A percentile compares a stretch with the other conserved stretches of the same genome.
Conservation (phyloP, 2,113 vertebrate genomes). For the Heterotis niloticus region DNA sequence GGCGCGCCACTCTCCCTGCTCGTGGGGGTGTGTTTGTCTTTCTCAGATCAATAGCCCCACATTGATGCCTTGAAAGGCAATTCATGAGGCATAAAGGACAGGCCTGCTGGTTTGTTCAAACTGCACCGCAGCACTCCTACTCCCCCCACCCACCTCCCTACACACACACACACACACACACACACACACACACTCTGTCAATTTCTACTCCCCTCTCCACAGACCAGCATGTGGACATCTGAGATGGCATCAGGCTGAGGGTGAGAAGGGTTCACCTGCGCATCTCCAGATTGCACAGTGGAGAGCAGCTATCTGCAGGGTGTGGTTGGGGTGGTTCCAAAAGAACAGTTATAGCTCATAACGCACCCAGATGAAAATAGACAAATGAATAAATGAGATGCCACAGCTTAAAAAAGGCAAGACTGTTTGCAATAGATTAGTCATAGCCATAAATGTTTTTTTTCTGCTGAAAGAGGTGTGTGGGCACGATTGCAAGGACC, state of each 20-base stretch:
- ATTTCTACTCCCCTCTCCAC: slow-evolving; percentile 29
- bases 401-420: no score
- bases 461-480: no score
- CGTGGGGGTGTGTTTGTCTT: slow-evolving; percentile 54
- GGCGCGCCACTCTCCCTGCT: slow-evolving; percentile 25
- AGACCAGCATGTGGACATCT: slow-evolving; percentile 56
- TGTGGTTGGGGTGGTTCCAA: slow-evolving; percentile 38
- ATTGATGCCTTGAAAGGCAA: slow-evolving; percentile 51
- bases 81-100: slow-evolving; percentile 62
- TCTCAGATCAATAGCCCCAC: slow-evolving; percentile 58
- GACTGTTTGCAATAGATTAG: neutral
- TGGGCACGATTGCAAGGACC: no score
- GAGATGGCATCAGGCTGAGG: neutral
- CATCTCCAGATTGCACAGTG: slow-evolving; percentile 63
- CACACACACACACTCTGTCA: neutral
- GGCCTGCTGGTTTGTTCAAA: slow-evolving; percentile 36
- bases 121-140: slow-evolving; percentile 8
- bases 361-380: slow-evolving; percentile 56
- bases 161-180: neutral
- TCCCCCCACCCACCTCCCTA: slow-evolving; percentile 15
- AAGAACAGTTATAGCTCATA: slow-evolving; percentile 44
- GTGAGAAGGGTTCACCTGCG: slow-evolving; percentile 56
- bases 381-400: neutral
- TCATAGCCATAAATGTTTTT: neutral
- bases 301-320: slow-evolving; percentile 53